Evolutionary conservation across 2,113 vertebrate genomes (phyloP).

Genomic region (Hyperopisus bebe): DNA sequence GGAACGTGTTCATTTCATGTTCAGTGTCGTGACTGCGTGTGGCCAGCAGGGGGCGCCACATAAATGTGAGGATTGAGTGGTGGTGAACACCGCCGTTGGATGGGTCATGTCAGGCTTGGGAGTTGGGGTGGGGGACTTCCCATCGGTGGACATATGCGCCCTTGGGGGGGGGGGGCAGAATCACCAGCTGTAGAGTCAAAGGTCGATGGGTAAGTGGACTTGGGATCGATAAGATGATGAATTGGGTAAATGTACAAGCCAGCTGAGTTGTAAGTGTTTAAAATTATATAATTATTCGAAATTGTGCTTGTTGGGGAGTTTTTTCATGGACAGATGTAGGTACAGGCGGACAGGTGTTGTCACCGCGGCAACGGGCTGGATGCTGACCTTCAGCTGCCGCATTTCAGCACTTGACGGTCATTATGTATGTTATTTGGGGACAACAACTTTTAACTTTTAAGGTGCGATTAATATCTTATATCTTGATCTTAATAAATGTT

Average conservation of each 20-base stretch:
- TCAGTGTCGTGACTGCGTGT: not conserved
- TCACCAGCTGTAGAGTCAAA: constrained; percentile 6
- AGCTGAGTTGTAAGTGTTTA: not conserved
- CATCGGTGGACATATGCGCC: not conserved
- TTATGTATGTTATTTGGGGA: not conserved
- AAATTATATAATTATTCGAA: not conserved
- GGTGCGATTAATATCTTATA: not conserved
- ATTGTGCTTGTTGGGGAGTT: not conserved
- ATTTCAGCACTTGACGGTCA: not conserved
- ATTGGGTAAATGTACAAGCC: not conserved
- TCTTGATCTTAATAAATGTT: not conserved
- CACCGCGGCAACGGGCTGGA: not conserved
- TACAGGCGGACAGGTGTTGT: not conserved
- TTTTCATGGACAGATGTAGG: not conserved
- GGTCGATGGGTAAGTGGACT: not conserved
- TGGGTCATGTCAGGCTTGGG: not conserved
- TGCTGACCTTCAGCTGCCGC: not conserved
- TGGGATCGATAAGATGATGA: not conserved
- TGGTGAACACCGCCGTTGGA: not conserved
- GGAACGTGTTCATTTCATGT: not conserved
- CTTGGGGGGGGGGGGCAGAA: not conserved
- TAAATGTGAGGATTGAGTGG: not conserved
- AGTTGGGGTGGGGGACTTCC: not conserved
- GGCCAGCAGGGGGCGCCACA: not conserved
- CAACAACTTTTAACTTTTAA: not conserved